phyloP scores from a whole-genome alignment of 1,140 invertebrate genomes.

The Scaptomyza montana region DNA sequence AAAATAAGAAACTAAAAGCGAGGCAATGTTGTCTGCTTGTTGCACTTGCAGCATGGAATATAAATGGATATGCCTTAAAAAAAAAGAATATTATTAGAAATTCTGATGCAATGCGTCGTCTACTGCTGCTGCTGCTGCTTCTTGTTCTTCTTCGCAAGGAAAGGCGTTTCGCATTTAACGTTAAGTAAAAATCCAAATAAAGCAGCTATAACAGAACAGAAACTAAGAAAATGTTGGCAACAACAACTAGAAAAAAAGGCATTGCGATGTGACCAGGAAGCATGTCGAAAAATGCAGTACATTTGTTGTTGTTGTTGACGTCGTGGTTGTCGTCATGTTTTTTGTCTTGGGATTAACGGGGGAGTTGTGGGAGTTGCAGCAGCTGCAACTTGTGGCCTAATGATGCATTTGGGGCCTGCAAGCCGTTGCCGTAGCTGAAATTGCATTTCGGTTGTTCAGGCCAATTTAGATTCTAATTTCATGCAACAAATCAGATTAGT shows the following conservation, averaged over 20 bases:
- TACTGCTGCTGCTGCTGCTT: slow-evolving; percentile 8
- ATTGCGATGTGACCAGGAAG: slow-evolving; percentile 56
- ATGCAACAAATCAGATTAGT: slow-evolving; percentile 78
- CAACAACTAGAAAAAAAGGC: background rate
- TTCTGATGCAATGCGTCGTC: slow-evolving; percentile 66
- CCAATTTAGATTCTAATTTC: slow-evolving; percentile 80
- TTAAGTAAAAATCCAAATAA: slow-evolving; percentile 76
- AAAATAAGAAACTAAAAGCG: slow-evolving; percentile 55
- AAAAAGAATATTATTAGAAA: slow-evolving; percentile 78
- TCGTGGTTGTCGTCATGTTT: slow-evolving; percentile 62
- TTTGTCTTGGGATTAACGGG: slow-evolving; percentile 16
- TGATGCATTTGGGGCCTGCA: slow-evolving; percentile 54
- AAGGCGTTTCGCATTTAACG: slow-evolving; percentile 66
- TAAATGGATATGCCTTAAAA: background rate
- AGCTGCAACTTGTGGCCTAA: slow-evolving; percentile 48
- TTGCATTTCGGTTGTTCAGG: slow-evolving; percentile 54
- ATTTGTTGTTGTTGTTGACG: slow-evolving; percentile 28
- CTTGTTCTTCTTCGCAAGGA: slow-evolving; percentile 6
- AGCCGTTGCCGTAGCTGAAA: slow-evolving; percentile 20
- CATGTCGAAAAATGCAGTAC: slow-evolving; percentile 67
- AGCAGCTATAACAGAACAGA: slow-evolving; percentile 7
- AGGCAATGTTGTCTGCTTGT: slow-evolving; percentile 24
- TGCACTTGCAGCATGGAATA: slow-evolving; percentile 43
- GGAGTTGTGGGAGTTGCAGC: slow-evolving; percentile 45
- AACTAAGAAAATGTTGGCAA: slow-evolving; percentile 8